These are phyloP conservation scores for Thripadectes ignobilis DNA, from an alignment of 2,797 vertebrate genomes.

Conservation along the genomic window DNA sequence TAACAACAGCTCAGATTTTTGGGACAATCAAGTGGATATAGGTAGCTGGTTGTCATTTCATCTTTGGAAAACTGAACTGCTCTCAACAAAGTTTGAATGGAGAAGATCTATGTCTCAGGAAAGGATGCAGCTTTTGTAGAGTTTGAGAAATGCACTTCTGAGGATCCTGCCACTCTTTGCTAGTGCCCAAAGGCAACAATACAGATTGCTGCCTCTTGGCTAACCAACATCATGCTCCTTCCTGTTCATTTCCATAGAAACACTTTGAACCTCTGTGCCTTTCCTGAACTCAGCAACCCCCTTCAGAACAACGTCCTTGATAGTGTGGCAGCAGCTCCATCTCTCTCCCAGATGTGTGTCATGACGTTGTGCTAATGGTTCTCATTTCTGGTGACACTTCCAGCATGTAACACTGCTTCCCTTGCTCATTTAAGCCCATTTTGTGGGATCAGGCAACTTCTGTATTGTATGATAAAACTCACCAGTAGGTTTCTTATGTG, in stretches of 20 bases:
- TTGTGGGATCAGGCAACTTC: not conserved
- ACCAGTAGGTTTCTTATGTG: fast-evolving
- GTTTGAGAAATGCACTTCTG: not conserved
- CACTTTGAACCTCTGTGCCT: fast-evolving
- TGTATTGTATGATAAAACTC: not conserved
- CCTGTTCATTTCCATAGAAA: not conserved
- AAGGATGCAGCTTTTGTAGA: not conserved
- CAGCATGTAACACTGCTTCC: not conserved
- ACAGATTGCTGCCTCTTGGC: not conserved
- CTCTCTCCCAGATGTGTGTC: fast-evolving
- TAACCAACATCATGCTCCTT: not conserved
- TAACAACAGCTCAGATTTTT: not conserved
- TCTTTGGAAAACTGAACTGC: not conserved
- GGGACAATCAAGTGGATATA: not conserved
- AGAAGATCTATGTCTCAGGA: not conserved
- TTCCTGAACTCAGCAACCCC: not conserved
- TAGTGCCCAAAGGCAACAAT: not conserved
- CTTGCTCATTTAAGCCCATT: not conserved
- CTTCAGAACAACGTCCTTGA: not conserved
- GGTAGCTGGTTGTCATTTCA: not conserved
- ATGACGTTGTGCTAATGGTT: not conserved
- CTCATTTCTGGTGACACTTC: not conserved
- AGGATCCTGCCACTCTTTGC: not conserved
- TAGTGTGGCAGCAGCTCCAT: not conserved
- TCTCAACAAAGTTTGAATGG: fast-evolving